Percentiles rank a stretch among this genome's conserved stretches.
Conservation (phyloP, 2,888 invertebrate species). For the Thymelicus lineola region DNA sequence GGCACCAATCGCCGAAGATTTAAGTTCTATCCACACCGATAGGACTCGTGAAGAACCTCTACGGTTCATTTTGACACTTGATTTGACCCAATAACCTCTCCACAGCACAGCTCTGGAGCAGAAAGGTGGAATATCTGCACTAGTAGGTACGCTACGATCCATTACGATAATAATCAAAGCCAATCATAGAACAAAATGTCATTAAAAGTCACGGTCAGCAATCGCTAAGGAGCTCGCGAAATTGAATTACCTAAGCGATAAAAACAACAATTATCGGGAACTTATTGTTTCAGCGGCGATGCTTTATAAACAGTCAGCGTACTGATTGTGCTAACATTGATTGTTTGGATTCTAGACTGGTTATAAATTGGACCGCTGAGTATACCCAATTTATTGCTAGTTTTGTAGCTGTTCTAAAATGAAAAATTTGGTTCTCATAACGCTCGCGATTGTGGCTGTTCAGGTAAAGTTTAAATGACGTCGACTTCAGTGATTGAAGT, state of each 20-base stretch:
- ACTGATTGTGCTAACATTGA: slow-evolving; percentile 60
- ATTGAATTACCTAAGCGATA: not conserved
- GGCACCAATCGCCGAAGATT: too few species aligned
- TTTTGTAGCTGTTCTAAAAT: slow-evolving; percentile 51
- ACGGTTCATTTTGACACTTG: too few species aligned
- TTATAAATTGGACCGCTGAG: slow-evolving; percentile 62
- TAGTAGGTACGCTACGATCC: too few species aligned
- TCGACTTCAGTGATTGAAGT: too few species aligned
- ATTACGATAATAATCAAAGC: too few species aligned
- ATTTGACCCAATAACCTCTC: too few species aligned
- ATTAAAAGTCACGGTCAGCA: not conserved
- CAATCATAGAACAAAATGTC: not conserved
- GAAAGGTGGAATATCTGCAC: too few species aligned
- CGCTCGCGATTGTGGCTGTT: slow-evolving; percentile 68
- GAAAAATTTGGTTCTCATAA: slow-evolving; percentile 61
- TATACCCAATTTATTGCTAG: slow-evolving; percentile 50
- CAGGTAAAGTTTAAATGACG: slow-evolving; percentile 55
- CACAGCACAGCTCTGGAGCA: too few species aligned
- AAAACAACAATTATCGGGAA: not conserved
- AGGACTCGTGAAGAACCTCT: too few species aligned
- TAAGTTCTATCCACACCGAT: too few species aligned
- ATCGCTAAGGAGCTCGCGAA: not conserved
- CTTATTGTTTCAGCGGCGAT: slow-evolving; percentile 56
- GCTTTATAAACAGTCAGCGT: slow-evolving; percentile 66
- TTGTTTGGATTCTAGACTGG: slow-evolving; percentile 45